phyloP scores from a whole-genome alignment of 2,888 invertebrate species.

The Helicoverpa assulta region DNA sequence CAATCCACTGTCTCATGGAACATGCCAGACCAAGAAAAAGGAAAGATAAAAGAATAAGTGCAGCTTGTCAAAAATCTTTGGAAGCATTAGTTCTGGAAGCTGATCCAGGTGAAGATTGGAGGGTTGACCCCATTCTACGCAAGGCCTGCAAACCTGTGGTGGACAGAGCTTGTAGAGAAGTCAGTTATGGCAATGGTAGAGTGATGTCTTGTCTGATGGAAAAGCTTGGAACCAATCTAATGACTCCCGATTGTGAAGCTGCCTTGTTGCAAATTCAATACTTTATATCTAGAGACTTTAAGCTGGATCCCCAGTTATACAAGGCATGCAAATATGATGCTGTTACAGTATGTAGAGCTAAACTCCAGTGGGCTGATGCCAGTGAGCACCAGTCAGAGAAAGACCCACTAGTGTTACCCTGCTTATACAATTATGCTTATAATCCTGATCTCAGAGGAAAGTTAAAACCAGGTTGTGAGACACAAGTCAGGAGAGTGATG shows the following conservation, averaged over 20 bases:
- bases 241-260: conserved; percentile 97
- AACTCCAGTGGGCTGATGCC: conserved; percentile 93
- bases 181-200: conserved; percentile 93
- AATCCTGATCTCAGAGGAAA: conserved; percentile 86
- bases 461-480: conserved; percentile 91
- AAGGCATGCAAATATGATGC: conserved; percentile 97
- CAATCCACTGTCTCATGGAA: conserved; percentile 98
- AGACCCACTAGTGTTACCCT: conserved; percentile 96
- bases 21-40: conserved; percentile 93
- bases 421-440: conserved; percentile 95
- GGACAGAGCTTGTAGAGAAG: conserved; percentile 93
- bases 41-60: conserved; percentile 92
- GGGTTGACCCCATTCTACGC: conserved; percentile 97
- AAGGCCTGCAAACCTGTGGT: conserved; percentile 97
- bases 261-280: conserved; percentile 98
- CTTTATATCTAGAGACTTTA: conserved; percentile 98
- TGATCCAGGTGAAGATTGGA: conserved; percentile 98
- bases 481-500: conserved; percentile 97
- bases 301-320: conserved; percentile 96
- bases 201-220: conserved; percentile 98
- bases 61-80: conserved; percentile 94
- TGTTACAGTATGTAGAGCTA: conserved; percentile 94
- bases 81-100: conserved; percentile 95
- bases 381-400: conserved; percentile 93
- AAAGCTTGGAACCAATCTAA: conserved; percentile 94